Conservation (phyloP, 1,140 invertebrate species). For the Heliconius eleuchia region DNA sequence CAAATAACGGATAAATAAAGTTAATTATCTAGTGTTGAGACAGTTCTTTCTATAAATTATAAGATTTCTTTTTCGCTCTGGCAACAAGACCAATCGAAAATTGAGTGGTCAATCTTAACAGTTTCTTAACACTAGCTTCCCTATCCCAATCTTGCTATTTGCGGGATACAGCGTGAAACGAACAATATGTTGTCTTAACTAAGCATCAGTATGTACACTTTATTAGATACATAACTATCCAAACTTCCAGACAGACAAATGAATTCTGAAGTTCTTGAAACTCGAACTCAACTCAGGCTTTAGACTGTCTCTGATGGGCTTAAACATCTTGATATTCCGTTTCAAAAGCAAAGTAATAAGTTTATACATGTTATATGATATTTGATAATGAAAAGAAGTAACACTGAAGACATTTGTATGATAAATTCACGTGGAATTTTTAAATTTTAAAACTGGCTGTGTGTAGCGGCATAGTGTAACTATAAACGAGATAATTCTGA, state of each 20-base stretch:
- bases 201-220: not conserved
- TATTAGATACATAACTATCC: conserved; percentile 53
- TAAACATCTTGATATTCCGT: conserved; percentile 51
- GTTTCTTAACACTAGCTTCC: not conserved
- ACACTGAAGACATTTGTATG: too few species aligned
- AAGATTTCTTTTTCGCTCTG: too few species aligned
- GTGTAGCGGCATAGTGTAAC: too few species aligned
- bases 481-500: too few species aligned
- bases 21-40: too few species aligned
- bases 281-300: conserved; percentile 49
- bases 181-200: not conserved
- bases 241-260: conserved; percentile 72
- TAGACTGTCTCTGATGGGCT: conserved; percentile 57
- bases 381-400: too few species aligned
- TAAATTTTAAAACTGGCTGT: too few species aligned
- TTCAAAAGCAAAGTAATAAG: conserved; percentile 25
- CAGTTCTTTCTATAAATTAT: too few species aligned
- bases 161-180: not conserved
- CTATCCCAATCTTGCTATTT: not conserved
- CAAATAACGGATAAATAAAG: too few species aligned
- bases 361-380: conserved; percentile 6
- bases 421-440: too few species aligned
- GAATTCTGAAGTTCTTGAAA: conserved; percentile 71
- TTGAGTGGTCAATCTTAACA: not conserved
- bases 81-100: not conserved